Percentiles rank a stretch among this genome's conserved stretches.
These are phyloP conservation scores for Macrosteles quadrilineatus DNA, from an alignment of 1,140 invertebrate genomes.

Conservation along the genomic window DNA sequence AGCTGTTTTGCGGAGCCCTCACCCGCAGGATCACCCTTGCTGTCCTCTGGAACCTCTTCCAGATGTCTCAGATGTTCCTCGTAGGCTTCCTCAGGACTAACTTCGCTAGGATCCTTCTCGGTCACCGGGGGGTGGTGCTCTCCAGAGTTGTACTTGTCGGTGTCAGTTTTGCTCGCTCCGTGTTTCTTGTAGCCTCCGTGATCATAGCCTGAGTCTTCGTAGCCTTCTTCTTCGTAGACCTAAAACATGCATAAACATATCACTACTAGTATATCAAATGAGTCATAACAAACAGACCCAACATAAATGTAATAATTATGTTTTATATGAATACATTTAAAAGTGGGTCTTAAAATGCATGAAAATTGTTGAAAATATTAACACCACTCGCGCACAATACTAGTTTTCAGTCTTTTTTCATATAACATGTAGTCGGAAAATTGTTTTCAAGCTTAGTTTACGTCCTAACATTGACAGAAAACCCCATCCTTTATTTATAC, in stretches of 20 bases:
- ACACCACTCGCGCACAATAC: no score
- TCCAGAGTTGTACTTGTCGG: constrained; percentile 15
- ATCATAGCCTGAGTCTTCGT: constrained; percentile 74
- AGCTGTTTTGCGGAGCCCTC: background rate
- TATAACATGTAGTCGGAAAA: no score
- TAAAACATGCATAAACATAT: constrained; percentile 46
- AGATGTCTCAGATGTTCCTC: constrained; percentile 15
- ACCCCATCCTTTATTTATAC: no score
- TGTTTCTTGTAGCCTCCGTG: constrained; percentile 70
- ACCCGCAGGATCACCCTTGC: constrained; percentile 12
- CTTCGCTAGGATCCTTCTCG: background rate
- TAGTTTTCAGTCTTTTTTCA: no score
- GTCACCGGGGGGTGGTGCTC: background rate
- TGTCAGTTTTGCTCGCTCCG: constrained; percentile 52
- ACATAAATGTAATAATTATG: no score
- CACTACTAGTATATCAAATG: no score
- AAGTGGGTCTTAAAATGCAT: no score
- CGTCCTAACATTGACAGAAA: no score
- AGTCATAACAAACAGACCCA: no score
- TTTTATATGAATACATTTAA: no score
- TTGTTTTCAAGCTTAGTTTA: no score
- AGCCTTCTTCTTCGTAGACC: constrained; percentile 76
- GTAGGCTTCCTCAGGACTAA: background rate
- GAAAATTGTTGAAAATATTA: no score
- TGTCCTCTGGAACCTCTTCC: constrained; percentile 7